Percentiles rank a stretch among this genome's conserved stretches.
Evolutionary conservation across 92 coral and sea anemone genomes (phyloP).

Genomic region (Pocillopora meandrina): DNA sequence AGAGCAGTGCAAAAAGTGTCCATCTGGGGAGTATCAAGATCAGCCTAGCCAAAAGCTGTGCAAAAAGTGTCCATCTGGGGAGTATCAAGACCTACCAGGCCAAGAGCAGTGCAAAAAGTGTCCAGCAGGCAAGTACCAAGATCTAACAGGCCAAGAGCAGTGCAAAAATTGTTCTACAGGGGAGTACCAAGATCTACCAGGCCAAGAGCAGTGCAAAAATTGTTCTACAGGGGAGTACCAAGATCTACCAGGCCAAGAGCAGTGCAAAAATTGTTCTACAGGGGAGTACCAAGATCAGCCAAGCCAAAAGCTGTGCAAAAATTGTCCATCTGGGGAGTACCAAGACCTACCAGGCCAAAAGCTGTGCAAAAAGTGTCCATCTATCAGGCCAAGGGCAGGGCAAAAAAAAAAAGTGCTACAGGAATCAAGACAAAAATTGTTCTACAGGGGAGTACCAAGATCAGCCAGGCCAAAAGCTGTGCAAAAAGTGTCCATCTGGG

Average conservation of each 20-base stretch:
- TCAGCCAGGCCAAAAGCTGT: constrained; percentile 33
- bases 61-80: no score
- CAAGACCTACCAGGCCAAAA: constrained; percentile 41
- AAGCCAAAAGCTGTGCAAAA: no score
- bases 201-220: neutral
- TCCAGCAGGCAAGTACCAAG: no score
- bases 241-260: no score
- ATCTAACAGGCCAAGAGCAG: no score
- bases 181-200: neutral
- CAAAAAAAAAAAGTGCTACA: constrained; percentile 35
- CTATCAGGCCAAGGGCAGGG: constrained; percentile 41
- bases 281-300: no score
- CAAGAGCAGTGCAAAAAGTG: neutral
- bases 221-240: no score
- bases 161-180: neutral
- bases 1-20: no score
- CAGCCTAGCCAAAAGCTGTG: no score
- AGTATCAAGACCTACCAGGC: no score
- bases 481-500: neutral
- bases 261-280: no score
- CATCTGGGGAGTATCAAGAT: no score
- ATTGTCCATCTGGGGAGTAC: constrained; percentile 51
- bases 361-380: constrained; percentile 45
- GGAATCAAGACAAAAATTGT: constrained; percentile 59
- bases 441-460: constrained; percentile 17